A percentile compares a stretch with the other conserved stretches of the same genome.
These are phyloP conservation scores for Baryphthengus martii DNA, from an alignment of 2,113 vertebrate species.

Conservation along the genomic window DNA sequence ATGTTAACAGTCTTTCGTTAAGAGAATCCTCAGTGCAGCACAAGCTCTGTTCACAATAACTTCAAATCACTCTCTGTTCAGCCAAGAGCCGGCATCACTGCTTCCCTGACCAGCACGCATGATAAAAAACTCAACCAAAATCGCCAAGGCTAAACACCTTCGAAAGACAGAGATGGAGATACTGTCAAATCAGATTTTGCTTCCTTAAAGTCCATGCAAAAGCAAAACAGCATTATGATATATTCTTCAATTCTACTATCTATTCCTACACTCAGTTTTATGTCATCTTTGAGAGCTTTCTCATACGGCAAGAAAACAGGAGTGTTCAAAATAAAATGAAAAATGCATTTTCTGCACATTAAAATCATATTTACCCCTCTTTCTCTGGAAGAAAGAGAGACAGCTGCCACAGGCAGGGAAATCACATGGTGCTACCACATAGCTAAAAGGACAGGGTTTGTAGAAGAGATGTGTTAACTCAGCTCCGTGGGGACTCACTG, in stretches of 20 bases:
- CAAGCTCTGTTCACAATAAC: neutral
- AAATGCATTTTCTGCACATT: neutral
- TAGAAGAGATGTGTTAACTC: neutral
- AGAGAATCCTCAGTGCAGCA: constrained; percentile 32
- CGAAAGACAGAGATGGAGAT: neutral
- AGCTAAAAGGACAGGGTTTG: neutral
- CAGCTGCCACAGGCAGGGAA: neutral
- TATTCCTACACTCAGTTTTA: neutral
- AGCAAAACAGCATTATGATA: neutral
- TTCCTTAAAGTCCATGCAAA: neutral
- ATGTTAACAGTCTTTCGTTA: constrained; percentile 58
- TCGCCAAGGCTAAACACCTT: neutral
- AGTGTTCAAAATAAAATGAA: neutral
- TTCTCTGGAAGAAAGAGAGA: neutral
- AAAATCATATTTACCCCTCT: neutral
- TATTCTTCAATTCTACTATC: neutral
- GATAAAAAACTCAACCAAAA: neutral
- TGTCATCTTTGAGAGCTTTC: neutral
- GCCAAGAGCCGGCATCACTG: neutral
- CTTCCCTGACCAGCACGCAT: neutral
- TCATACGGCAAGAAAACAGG: neutral
- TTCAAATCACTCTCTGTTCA: constrained; percentile 29
- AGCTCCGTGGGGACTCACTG: neutral
- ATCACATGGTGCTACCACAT: neutral
- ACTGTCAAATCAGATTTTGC: neutral